Percentiles rank a stretch among this genome's conserved stretches.
These are phyloP conservation scores for Eucidaris tribuloides DNA, from an alignment of 35 echinoderm and acorn worm genomes.

Conservation along the genomic window DNA sequence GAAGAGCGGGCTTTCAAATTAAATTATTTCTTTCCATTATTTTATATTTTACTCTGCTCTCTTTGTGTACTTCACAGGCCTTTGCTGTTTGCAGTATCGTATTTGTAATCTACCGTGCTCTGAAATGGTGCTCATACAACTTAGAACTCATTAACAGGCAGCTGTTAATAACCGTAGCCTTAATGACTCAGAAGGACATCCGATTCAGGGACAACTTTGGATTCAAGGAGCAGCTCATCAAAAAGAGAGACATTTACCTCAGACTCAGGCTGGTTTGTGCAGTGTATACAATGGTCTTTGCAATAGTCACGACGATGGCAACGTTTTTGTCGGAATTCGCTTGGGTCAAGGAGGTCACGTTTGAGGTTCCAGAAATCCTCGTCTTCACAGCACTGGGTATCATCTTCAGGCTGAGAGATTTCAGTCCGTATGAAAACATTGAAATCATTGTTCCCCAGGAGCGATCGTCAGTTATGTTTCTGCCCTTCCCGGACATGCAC, in stretches of 20 bases:
- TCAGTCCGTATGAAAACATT: conserved; percentile 78
- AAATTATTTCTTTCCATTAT: background rate
- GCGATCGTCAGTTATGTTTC: conserved; percentile 72
- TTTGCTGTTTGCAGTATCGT: conserved; percentile 90
- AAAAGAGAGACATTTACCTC: conserved; percentile 84
- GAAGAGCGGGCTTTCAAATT: background rate
- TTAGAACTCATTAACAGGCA: conserved; percentile 71
- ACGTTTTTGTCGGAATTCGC: conserved; percentile 88
- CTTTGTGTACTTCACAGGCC: conserved; percentile 58
- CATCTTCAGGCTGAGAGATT: conserved; percentile 87
- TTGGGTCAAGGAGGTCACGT: conserved; percentile 67
- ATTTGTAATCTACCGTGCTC: conserved; percentile 81
- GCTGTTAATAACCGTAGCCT: conserved; percentile 41
- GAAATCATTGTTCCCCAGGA: conserved; percentile 74
- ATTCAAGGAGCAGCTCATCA: conserved; percentile 61
- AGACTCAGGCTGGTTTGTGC: conserved; percentile 73
- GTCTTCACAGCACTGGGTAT: conserved; percentile 67
- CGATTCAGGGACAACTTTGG: conserved; percentile 53
- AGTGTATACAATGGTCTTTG: conserved; percentile 92
- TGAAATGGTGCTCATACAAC: conserved; percentile 96
- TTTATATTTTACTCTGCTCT: background rate
- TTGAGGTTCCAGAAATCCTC: conserved; percentile 81
- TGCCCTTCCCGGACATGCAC: conserved; percentile 59
- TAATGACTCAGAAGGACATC: conserved; percentile 72
- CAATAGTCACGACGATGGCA: conserved; percentile 86